Evolutionary conservation across 2,797 vertebrate species (phyloP), one percentile per base, ranked within the genome.

Genomic region (Lerista edwardsae): DNA sequence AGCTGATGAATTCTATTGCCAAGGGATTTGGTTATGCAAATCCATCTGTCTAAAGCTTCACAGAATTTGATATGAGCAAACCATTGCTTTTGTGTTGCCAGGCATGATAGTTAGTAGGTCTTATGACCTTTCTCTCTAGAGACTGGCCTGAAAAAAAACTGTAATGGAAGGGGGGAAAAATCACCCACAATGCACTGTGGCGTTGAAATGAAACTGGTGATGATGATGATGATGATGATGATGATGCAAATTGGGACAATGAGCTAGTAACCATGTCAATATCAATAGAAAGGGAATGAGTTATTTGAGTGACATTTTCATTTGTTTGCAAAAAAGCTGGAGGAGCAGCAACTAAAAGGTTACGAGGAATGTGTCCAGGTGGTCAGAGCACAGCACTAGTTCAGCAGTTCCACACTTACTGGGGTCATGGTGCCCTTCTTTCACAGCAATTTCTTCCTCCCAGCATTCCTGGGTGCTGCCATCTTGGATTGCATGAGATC

Each of bases 131-230:
- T 44, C 82, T 94, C 91, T 95, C 91, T 76, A 86, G 89, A 93
- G 94, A 95, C 76, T 88, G 83, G 67, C 90, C 94, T 94, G 93
- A 96, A 93, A 59, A 93, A 91, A 84, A 93, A 95, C 93, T 91
- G 88, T 89, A 93, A 93, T 92, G 92, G 96, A 96, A 91, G 91
- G 90, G 23, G 21, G 27, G 7, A 69, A 31, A 68, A 29, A 64
- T 15, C 94, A 95, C 75, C 82, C 90, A 90, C 86, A 89, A 90
- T 89, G 84, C 90, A 83, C 90, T 84, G 88, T 86, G 89, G 75
- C 84, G 88, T 85, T 94, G 81, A 94, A 96, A 96, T 89, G 87
- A 94, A 84, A 87, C 92, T 89, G 94, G 84, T 87, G 11, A 47
- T 47, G 11, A 47, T 47, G 11, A 47, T 47, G 11, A 47, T 47